Base-by-base conservation (phyloP, 23 tunicate species). In the Ascidia mentula region DNA sequence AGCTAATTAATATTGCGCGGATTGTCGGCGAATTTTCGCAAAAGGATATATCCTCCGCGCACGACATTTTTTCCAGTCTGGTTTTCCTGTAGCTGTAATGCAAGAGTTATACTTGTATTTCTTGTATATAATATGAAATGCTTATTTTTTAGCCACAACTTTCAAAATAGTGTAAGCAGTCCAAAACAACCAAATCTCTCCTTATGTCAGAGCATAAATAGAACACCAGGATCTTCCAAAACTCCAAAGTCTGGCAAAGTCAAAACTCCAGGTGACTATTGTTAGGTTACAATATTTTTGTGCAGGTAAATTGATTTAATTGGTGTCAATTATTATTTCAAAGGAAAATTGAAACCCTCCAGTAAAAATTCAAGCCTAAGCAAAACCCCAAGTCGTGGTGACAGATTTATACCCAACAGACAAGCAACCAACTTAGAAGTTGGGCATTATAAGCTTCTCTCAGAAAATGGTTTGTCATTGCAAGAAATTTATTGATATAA, bases 361-460 rank as follows among this genome's bases (percentile, higher is more conserved):
- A 82, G 82, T 38, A 81, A 80, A 72, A 86, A 84, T 40, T 30
- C 90, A 53, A 86, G 90, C 82, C 60, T 85, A 0, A 82, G 61
- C 53, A 85, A 85, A 91, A 91, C 97, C 15, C 97, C 97, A 59
- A 85, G 97, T 60, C 77, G 88, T 20, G 89, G 97, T 15, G 97
- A 91, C 61, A 38, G 97, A 73, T 91, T 86, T 38, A 91, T 91
- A 71, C 90, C 97, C 26, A 91, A 85, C 77, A 70, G 97, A 85
- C 89, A 85, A 76, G 90, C 90, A 12, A 85, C 89, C 24, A 85
- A 91, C 69, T 91, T 91, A 82, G 97, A 91, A 78, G 65, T 84
- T 13, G 89, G 97, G n/a, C 82, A 85, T 35, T 86, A 80, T 77
- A 85, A 85, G 60, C 89, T 91, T 31, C 12, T 83, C 26, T 83